phyloP scores from a whole-genome alignment of 2,888 invertebrate genomes.

The Clistopyga incitator region DNA sequence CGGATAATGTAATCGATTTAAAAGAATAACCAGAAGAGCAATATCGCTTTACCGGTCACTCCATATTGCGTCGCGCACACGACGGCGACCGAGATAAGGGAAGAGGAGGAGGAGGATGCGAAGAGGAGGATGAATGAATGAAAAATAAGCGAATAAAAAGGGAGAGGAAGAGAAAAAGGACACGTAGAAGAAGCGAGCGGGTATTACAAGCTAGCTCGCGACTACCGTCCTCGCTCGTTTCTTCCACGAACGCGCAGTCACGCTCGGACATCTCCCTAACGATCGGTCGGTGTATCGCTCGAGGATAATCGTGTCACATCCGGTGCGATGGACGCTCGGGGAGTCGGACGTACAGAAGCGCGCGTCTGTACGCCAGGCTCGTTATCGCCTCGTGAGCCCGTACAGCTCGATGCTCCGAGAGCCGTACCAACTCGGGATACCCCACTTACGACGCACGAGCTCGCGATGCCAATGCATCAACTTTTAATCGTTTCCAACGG shows the following conservation, averaged over 20 bases:
- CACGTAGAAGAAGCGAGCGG: conserved; percentile 18
- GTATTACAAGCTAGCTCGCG: conserved; percentile 63
- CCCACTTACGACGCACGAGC: conserved; percentile 12
- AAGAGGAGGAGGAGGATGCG: conserved; percentile 50
- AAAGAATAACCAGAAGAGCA: conserved; percentile 39
- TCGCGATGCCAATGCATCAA: conserved; percentile 74
- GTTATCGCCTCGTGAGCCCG: conserved; percentile 64
- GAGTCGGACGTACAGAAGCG: conserved; percentile 34
- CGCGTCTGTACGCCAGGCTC: conserved; percentile 47
- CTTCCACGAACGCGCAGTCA: conserved; percentile 75
- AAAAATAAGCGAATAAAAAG: conserved; percentile 13
- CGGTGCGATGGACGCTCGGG: conserved; percentile 69
- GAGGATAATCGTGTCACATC: conserved; percentile 80
- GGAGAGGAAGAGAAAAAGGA: conserved; percentile 30
- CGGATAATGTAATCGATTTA: conserved; percentile 54
- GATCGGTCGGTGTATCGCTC: conserved; percentile 78
- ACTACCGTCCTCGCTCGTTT: conserved; percentile 64
- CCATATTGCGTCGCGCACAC: conserved; percentile 18
- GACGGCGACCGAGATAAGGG: neutral
- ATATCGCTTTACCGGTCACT: conserved; percentile 46
- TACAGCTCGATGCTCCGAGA: neutral
- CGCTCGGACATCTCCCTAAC: conserved; percentile 76
- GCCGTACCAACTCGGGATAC: neutral
- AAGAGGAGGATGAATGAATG: neutral
- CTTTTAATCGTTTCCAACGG: conserved; percentile 71